phyloP scores from a whole-genome alignment of 2,113 vertebrate species.

The Perca fluviatilis region DNA sequence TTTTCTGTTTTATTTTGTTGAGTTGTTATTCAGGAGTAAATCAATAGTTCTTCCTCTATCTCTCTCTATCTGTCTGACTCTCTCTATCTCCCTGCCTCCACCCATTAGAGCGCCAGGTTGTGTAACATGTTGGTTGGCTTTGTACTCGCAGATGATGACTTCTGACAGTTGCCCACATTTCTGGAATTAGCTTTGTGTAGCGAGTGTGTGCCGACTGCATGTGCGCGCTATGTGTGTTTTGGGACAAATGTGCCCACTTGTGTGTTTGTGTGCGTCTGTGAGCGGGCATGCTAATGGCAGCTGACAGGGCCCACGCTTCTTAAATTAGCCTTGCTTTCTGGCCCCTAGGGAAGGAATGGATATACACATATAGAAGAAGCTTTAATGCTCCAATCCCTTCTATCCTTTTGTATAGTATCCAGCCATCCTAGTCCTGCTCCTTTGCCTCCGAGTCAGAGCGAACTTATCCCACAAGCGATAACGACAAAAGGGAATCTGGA shows the following conservation, averaged over 20 bases:
- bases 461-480: slow-evolving; percentile 31
- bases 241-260: slow-evolving; percentile 48
- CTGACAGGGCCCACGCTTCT: slow-evolving; percentile 76
- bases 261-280: slow-evolving; percentile 50
- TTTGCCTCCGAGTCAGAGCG: slow-evolving; percentile 25
- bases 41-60: slow-evolving; percentile 47
- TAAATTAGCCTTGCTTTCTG: slow-evolving; percentile 75
- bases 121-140: slow-evolving; percentile 68
- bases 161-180: slow-evolving; percentile 74
- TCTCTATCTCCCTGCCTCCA: slow-evolving; percentile 11
- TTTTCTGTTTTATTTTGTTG: slow-evolving; percentile 27
- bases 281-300: slow-evolving; percentile 64
- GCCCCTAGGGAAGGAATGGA: slow-evolving; percentile 63
- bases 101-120: slow-evolving; percentile 51
- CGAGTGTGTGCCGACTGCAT: slow-evolving; percentile 11
- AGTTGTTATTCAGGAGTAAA: slow-evolving; percentile 20
- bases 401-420: slow-evolving; percentile 28
- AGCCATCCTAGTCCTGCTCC: slow-evolving; percentile 4
- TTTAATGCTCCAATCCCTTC: slow-evolving; percentile 36
- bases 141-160: slow-evolving; percentile 58
- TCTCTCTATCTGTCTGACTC: background rate
- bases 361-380: slow-evolving; percentile 54
- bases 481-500: slow-evolving; percentile 36
- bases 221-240: slow-evolving; percentile 44
- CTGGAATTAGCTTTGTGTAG: slow-evolving; percentile 61